Conservation (phyloP, 2,797 vertebrate species). For the Alfaro cultratus region DNA sequence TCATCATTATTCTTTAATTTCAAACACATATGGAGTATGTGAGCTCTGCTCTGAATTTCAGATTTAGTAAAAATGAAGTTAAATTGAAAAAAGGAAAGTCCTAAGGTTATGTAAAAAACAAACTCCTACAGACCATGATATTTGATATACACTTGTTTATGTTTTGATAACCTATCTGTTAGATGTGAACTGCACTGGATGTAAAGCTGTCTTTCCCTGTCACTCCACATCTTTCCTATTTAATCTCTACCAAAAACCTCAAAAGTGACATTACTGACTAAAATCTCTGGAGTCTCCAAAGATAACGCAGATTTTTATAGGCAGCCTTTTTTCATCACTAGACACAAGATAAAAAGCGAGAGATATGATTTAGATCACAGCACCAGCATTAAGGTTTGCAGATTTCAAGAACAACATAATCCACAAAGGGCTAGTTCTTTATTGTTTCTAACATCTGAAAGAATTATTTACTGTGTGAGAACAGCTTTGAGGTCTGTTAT, state of each 20-base stretch:
- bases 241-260: slow-evolving; percentile 50
- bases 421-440: slow-evolving; percentile 17
- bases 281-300: slow-evolving; percentile 24
- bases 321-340: slow-evolving; percentile 25
- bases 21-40: slow-evolving; percentile 1
- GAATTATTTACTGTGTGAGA: slow-evolving; percentile 22
- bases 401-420: slow-evolving; percentile 25
- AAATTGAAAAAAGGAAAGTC: background rate
- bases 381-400: slow-evolving; percentile 25
- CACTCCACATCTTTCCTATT: slow-evolving; percentile 43
- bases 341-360: slow-evolving; percentile 9
- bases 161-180: slow-evolving; percentile 38
- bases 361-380: slow-evolving; percentile 32
- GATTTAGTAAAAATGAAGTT: slow-evolving; percentile 7
- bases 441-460: slow-evolving; percentile 31
- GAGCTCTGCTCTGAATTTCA: background rate
- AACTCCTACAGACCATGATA: slow-evolving; percentile 3
- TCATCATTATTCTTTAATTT: slow-evolving; percentile 19
- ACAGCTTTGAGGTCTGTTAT: slow-evolving; percentile 29
- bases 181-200: slow-evolving; percentile 27
- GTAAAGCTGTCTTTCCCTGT: slow-evolving; percentile 33
- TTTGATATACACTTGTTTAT: slow-evolving; percentile 4
- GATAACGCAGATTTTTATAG: slow-evolving; percentile 15
- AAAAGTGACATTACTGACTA: slow-evolving; percentile 33
- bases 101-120: slow-evolving; percentile 14